These are phyloP conservation scores for Drosophila willistoni DNA, from an alignment of 1,140 invertebrate species.

Conservation along the genomic window DNA sequence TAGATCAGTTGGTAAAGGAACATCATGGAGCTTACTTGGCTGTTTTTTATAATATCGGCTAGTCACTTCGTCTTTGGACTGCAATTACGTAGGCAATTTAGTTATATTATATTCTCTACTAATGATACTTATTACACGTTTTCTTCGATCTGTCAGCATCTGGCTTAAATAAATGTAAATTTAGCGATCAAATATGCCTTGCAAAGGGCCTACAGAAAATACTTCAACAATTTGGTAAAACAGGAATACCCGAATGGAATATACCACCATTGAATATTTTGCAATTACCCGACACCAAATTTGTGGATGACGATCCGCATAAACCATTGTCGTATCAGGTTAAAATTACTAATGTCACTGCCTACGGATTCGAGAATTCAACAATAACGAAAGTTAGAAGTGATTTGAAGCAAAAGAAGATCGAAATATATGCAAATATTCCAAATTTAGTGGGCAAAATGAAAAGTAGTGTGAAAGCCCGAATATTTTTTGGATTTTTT, in stretches of 20 bases:
- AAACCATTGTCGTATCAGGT: neutral
- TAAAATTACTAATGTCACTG: neutral
- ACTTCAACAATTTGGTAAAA: neutral
- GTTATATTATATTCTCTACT: too few relatives aligned
- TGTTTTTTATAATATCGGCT: neutral
- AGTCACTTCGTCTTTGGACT: neutral
- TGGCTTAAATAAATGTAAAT: neutral
- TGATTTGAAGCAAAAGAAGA: neutral
- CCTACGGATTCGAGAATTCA: neutral
- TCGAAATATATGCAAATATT: neutral
- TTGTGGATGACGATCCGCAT: neutral
- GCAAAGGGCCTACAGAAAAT: neutral
- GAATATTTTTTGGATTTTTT: neutral
- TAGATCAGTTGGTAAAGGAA: neutral
- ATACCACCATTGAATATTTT: neutral
- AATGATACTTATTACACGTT: too few relatives aligned
- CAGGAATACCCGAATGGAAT: neutral
- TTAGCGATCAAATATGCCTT: constrained; percentile 4
- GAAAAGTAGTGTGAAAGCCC: neutral
- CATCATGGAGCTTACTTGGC: neutral
- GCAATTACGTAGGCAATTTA: neutral
- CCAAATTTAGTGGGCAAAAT: neutral
- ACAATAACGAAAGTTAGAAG: constrained; percentile 3
- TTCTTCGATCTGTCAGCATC: neutral
- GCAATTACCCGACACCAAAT: neutral